Evolutionary conservation across 1,140 invertebrate species (phyloP).

Genomic region (Drosophila pallidifrons): DNA sequence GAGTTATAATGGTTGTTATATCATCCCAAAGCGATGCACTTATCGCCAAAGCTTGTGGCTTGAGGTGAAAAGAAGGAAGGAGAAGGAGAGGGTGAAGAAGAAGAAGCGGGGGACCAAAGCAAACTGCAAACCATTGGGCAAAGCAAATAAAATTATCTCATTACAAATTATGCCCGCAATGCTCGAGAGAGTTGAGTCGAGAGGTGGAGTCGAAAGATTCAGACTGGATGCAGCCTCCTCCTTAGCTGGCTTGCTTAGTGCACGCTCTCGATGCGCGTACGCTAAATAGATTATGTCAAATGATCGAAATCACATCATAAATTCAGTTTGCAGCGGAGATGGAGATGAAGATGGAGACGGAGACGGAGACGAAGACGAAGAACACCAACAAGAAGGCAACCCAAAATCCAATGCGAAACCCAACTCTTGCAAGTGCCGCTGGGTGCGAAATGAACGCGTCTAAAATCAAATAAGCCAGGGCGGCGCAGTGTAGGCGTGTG

Average conservation of each 20-base stretch:
- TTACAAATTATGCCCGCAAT: constrained; percentile 80
- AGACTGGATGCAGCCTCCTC: background rate
- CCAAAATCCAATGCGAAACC: constrained; percentile 20
- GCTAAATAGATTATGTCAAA: constrained; percentile 84
- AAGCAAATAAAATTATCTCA: constrained; percentile 84
- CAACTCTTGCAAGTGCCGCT: constrained; percentile 47
- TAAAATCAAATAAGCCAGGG: constrained; percentile 81
- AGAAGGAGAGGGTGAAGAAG: background rate
- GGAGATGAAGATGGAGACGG: background rate
- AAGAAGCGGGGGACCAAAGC: background rate
- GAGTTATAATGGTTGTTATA: constrained; percentile 30
- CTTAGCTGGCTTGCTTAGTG: constrained; percentile 19
- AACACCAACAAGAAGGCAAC: background rate
- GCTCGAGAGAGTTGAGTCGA: constrained; percentile 8
- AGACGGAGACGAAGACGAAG: background rate
- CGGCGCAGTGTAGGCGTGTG: constrained; percentile 71
- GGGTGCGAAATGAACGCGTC: constrained; percentile 72
- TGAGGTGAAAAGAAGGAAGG: background rate
- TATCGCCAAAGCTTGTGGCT: constrained; percentile 15
- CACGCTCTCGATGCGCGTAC: constrained; percentile 52
- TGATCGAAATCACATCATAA: constrained; percentile 83
- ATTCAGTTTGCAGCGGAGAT: constrained; percentile 48
- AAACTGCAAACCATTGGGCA: constrained; percentile 57
- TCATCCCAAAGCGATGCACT: constrained; percentile 24
- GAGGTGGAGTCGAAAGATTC: background rate